Percentiles rank a stretch among this genome's conserved stretches.
phyloP scores from a whole-genome alignment of 2,888 invertebrate species.

The Dryobotodes eremita region DNA sequence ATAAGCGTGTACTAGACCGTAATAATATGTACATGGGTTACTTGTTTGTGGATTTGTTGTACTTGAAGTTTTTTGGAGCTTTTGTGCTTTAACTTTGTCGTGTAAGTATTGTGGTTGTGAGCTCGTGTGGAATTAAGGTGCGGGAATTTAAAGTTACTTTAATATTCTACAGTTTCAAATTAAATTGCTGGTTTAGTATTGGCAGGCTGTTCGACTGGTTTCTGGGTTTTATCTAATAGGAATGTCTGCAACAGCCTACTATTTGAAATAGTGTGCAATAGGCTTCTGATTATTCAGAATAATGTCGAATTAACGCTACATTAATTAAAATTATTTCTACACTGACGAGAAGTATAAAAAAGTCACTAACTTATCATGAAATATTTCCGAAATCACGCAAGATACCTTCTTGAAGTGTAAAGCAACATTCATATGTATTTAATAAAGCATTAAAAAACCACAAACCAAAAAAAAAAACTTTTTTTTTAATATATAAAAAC shows the following conservation, averaged over 20 bases:
- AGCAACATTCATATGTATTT: no score
- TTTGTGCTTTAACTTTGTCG: background rate
- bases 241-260: background rate
- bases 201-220: background rate
- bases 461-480: no score
- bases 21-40: conserved; percentile 73
- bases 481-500: no score
- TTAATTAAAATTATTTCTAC: background rate
- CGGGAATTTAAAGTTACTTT: background rate
- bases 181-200: background rate
- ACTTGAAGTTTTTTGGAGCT: conserved; percentile 17
- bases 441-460: no score
- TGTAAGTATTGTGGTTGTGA: background rate
- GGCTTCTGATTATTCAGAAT: background rate
- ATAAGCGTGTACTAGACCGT: conserved; percentile 79
- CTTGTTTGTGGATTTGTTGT: conserved; percentile 42
- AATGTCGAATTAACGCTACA: no score
- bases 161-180: no score
- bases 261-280: background rate
- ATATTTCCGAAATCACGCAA: no score
- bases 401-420: no score
- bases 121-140: background rate
- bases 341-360: no score
- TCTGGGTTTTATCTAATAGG: no score
- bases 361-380: no score